Evolutionary conservation across 2,888 invertebrate genomes (phyloP).

Genomic region (Thymelicus acteon): DNA sequence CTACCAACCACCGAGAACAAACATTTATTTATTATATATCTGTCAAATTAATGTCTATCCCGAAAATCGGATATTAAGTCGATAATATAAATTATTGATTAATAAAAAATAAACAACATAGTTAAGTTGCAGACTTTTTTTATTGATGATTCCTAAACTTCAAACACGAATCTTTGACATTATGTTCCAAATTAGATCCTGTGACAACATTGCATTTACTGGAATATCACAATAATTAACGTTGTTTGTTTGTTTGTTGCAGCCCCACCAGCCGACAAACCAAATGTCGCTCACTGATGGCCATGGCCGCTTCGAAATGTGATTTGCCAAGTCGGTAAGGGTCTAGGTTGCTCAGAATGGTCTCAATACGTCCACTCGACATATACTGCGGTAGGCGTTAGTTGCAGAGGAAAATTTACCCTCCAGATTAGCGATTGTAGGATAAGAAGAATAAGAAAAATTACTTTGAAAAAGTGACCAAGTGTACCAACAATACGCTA

Average conservation of each 20-base stretch:
- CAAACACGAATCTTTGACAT: too few species aligned
- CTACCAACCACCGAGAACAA: too few species aligned
- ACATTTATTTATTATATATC: too few species aligned
- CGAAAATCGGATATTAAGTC: too few species aligned
- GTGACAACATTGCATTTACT: too few species aligned
- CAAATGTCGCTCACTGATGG: slow-evolving; percentile 43
- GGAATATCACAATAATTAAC: too few species aligned
- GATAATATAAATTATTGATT: too few species aligned
- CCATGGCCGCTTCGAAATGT: slow-evolving; percentile 35
- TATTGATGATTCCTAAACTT: too few species aligned
- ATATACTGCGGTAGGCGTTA: slow-evolving; percentile 49
- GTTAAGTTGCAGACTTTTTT: too few species aligned
- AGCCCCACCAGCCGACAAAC: slow-evolving; percentile 46
- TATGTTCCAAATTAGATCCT: too few species aligned
- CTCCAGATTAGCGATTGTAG: slow-evolving; percentile 45
- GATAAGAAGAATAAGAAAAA: slow-evolving; percentile 22
- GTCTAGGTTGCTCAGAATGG: slow-evolving; percentile 64
- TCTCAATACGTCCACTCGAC: slow-evolving; percentile 73
- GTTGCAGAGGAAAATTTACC: slow-evolving; percentile 41
- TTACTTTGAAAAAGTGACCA: slow-evolving; percentile 11
- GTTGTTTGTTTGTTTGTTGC: slow-evolving; percentile 33
- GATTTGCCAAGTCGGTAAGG: slow-evolving; percentile 20
- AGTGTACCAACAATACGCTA: slow-evolving; percentile 1
- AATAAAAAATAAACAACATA: too few species aligned
- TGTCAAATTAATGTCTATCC: too few species aligned